phyloP scores from a whole-genome alignment of 2,797 vertebrate species.

The Oreochromis grahami region DNA sequence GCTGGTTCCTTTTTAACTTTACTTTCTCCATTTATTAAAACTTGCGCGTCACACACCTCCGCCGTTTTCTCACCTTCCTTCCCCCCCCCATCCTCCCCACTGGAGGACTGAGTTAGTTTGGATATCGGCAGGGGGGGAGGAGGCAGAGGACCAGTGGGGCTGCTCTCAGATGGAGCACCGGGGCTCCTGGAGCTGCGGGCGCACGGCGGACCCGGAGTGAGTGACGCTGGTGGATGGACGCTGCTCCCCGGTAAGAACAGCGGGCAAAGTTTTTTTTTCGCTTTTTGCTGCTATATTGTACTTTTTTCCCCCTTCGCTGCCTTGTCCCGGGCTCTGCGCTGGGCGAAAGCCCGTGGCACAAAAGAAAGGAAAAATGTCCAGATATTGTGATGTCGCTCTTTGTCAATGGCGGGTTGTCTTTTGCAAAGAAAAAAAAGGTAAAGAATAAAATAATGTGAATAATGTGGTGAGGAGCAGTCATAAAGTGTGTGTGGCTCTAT shows the following conservation, averaged over 20 bases:
- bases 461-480: background rate
- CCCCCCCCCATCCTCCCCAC: background rate
- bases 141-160: constrained; percentile 45
- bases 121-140: constrained; percentile 31
- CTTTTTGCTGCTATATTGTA: background rate
- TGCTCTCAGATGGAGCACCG: constrained; percentile 68
- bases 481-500: background rate
- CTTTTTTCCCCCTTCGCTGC: constrained; percentile 9
- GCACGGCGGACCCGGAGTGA: constrained; percentile 66
- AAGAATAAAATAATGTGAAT: background rate
- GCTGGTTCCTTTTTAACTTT: constrained; percentile 23
- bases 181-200: constrained; percentile 66
- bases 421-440: background rate
- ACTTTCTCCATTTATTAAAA: constrained; percentile 51
- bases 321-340: constrained; percentile 7
- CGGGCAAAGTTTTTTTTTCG: constrained; percentile 44
- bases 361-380: constrained; percentile 23
- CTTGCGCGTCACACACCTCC: constrained; percentile 17
- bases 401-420: constrained; percentile 18
- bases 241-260: constrained; percentile 62
- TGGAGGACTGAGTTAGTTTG: constrained; percentile 63
- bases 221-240: constrained; percentile 63
- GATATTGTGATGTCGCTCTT: constrained; percentile 30
- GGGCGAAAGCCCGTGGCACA: constrained; percentile 8
- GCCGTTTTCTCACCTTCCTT: background rate